These are phyloP conservation scores for Eubasilissa regina DNA, from an alignment of 1,140 invertebrate genomes.

Conservation along the genomic window DNA sequence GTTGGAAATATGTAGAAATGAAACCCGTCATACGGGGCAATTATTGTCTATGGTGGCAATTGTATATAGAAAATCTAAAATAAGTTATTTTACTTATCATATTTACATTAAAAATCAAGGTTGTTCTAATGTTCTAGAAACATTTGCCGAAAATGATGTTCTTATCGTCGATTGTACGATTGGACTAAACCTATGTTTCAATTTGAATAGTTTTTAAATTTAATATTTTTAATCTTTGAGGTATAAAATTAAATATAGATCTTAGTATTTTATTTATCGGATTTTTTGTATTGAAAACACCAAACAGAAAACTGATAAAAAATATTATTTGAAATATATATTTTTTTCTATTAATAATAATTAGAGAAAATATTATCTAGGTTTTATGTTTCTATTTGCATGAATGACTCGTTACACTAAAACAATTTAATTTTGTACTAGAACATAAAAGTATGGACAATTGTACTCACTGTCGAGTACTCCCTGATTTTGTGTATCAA, in stretches of 20 bases:
- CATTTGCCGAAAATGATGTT: conserved; percentile 25
- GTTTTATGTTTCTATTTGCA: no score
- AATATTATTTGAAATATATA: not conserved
- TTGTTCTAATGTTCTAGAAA: conserved; percentile 36
- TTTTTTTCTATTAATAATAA: not conserved
- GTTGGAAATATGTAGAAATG: conserved; percentile 22
- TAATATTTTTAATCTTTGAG: not conserved
- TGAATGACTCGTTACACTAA: no score
- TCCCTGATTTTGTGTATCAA: no score
- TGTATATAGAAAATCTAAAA: conserved; percentile 20
- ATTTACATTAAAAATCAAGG: conserved; percentile 27
- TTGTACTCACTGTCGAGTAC: no score
- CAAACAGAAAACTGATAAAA: not conserved
- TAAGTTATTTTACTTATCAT: conserved; percentile 38
- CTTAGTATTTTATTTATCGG: not conserved
- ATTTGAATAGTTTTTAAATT: not conserved
- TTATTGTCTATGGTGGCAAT: conserved; percentile 10
- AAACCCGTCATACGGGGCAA: not conserved
- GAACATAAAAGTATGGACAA: no score
- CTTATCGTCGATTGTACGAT: not conserved
- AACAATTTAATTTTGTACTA: no score
- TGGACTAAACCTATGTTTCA: no score
- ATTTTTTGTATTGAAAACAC: not conserved
- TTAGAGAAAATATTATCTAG: no score
- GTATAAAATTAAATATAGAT: no score